A percentile compares a stretch with the other conserved stretches of the same genome.
Conservation (phyloP, 2,888 invertebrate species). For the Tetragonisca angustula region DNA sequence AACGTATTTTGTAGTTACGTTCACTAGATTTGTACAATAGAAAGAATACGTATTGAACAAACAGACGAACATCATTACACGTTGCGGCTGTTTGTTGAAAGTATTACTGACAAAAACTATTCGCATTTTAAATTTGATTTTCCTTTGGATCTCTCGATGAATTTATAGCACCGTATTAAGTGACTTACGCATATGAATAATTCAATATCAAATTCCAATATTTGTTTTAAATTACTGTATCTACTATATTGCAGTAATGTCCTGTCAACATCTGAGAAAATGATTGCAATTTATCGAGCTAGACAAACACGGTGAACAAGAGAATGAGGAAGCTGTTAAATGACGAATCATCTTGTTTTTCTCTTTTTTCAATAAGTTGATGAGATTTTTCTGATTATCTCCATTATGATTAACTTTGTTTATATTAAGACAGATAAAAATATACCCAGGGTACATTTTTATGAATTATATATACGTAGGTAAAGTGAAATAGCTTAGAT, state of each 20-base stretch:
- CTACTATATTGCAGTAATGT: background rate
- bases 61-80: conserved; percentile 3
- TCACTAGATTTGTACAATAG: conserved; percentile 49
- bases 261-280: background rate
- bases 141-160: conserved; percentile 35
- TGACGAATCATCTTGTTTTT: background rate
- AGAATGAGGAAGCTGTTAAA: background rate
- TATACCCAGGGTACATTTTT: too few species aligned
- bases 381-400: background rate
- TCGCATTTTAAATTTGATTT: conserved; percentile 13
- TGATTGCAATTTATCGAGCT: background rate
- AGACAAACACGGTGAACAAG: background rate
- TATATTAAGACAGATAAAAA: background rate
- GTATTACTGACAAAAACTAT: conserved; percentile 18
- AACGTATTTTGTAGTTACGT: conserved; percentile 12
- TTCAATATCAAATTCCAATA: conserved; percentile 46
- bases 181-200: conserved; percentile 53
- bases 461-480: too few species aligned
- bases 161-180: conserved; percentile 68
- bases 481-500: too few species aligned
- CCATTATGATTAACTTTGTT: background rate
- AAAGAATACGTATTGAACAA: conserved; percentile 34
- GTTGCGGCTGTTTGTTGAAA: conserved; percentile 12
- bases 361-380: background rate
- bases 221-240: conserved; percentile 29